Evolutionary conservation across 2,888 invertebrate species (phyloP), one percentile per base, ranked within the genome.

Genomic region (Ophonus ardosiacus): DNA sequence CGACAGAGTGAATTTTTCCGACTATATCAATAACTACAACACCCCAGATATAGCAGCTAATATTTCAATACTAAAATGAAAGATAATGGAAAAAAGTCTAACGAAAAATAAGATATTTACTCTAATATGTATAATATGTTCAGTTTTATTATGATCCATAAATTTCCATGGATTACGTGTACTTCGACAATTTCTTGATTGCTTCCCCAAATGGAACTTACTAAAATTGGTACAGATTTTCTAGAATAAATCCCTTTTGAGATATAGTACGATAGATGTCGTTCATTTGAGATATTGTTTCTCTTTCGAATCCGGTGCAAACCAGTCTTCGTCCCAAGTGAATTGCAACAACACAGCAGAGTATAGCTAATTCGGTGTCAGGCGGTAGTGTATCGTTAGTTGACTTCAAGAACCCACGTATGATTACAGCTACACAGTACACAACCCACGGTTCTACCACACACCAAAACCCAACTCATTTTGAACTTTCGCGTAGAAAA

Each of bases 401-500:
- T 74, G 31, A 68, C 68, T 68, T 38, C 31, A 38, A 13, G 71
- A 74, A 10, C 71, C 71, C 71, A 74, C 71, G 43, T 74, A 43
- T 74, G 40, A 68, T 43, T 43, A 74, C 71, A 74, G 43, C 71
- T 74, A 71, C 43, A 74, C 71, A 74, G 31, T 31, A 43, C 8
- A 21, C 71, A 43, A 40, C 71, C 71, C 24, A 74, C 71, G 71
- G 40, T 43, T 43, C 31, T 38, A 74, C 71, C 71, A 74, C 71
- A 74, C 40, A 43, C 71, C 71, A 51, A 74, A 74, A 74, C 68
- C 68, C 31, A 38, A 38, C 40, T 74, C 71, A 74, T 74, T 74
- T 74, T 74, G 43, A 74, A 74, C 71, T 74, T 74, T 74, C 71
- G 71, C 71, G 71, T 74, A 74, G 71, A 74, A 68, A 68, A 74